Conservation (phyloP, 2,797 vertebrate species). For the Acanthurus tractus region DNA sequence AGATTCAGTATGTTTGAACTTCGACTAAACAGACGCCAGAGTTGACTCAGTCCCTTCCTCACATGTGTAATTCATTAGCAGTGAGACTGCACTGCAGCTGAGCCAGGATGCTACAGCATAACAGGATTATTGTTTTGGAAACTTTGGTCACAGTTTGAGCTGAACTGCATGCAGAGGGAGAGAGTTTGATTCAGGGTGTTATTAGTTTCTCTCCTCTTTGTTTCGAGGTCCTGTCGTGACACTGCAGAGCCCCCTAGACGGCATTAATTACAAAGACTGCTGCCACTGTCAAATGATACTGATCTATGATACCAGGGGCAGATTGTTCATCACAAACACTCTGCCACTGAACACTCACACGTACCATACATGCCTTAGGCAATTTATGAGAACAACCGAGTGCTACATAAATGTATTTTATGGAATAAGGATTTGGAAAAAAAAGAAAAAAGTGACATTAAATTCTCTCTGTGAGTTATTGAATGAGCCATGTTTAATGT, state of each 20-base stretch:
- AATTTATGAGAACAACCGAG: not conserved
- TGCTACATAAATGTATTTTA: not conserved
- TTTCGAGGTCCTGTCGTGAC: conserved; percentile 46
- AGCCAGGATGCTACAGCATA: conserved; percentile 43
- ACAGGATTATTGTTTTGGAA: conserved; percentile 52
- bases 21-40: conserved; percentile 46
- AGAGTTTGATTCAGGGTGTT: conserved; percentile 45
- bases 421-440: not conserved
- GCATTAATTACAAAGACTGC: conserved; percentile 60
- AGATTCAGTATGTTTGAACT: conserved; percentile 50
- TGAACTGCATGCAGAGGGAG: conserved; percentile 48
- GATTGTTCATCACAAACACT: conserved; percentile 40
- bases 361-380: not conserved
- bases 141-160: conserved; percentile 35
- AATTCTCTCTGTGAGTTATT: conserved; percentile 1
- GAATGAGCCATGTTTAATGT: not conserved
- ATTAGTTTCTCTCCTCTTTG: conserved; percentile 24
- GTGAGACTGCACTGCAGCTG: conserved; percentile 54
- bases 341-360: conserved; percentile 13
- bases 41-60: conserved; percentile 45
- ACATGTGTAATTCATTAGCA: conserved; percentile 65
- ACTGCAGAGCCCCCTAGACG: conserved; percentile 51
- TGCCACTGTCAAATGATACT: conserved; percentile 56
- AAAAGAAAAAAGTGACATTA: not conserved
- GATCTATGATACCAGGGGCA: conserved; percentile 52